Evolutionary conservation across 2,797 vertebrate genomes (phyloP), one percentile per base, ranked within the genome.

Genomic region (Nyctibius grandis): DNA sequence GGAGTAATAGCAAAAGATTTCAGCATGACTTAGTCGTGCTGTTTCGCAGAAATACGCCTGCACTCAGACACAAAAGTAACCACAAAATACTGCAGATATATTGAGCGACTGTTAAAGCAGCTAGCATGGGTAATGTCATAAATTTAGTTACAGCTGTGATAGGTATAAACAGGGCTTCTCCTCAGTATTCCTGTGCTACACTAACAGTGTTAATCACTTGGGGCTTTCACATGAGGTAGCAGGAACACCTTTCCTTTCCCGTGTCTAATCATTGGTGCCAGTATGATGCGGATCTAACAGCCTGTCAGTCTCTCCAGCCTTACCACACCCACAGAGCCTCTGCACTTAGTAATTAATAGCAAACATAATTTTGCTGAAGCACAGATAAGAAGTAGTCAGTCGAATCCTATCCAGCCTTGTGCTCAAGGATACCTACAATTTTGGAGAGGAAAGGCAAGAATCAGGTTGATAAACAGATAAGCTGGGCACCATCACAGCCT

Each of bases 221-320:
- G 45, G 21, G 26, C 10, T 82, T 69, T 45, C 53, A 67, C 3
- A 1, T 2, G 5, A 80, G 10, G 21, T 7, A 36, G 44, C 25
- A 67, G 54, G 29, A 86, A 85, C 16, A 36, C 29, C 17, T 22
- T 1, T 87, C 42, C 45, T 40, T 54, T 42, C 53, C 47, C 22
- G 2, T 1, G 10, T 22, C 67, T 69, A 36, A 36, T 20, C 56
- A 28, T 8, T 5, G 1, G 42, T n/a, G 50, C 54, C 25, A 53
- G 12, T 4, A 36, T 0, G 9, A 79, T 3, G 25, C 38, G 54
- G 56, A 53, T 40, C 50, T 78, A 57, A n/a, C 0, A 0, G 44
- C 44, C 47, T 26, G 25, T 59, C 54, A 59, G 10, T 2, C 5
- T 36, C n/a, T 36, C 42, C 31, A 69, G 45, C 60, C 36, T 48